These are phyloP conservation scores for Discoglossus pictus DNA, from an alignment of 2,797 vertebrate species.

Conservation along the genomic window DNA sequence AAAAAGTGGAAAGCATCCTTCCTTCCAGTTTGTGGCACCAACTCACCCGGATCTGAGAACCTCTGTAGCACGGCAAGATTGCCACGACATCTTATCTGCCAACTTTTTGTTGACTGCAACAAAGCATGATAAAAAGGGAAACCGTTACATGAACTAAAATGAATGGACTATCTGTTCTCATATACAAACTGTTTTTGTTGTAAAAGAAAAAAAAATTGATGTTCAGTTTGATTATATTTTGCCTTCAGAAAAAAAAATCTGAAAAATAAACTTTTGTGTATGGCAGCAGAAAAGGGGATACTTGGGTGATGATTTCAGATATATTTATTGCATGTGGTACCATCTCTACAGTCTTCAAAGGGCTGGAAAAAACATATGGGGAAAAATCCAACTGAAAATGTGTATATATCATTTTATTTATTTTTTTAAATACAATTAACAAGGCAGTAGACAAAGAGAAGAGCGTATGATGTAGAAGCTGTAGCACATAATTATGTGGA, in stretches of 20 bases:
- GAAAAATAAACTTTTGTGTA: constrained; percentile 94
- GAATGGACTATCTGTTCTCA: constrained; percentile 79
- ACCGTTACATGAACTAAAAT: constrained; percentile 68
- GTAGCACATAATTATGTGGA: too few relatives aligned
- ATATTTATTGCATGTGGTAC: not conserved
- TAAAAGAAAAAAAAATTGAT: constrained; percentile 82
- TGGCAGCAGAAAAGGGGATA: constrained; percentile 72
- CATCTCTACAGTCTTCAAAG: not conserved
- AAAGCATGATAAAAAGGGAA: constrained; percentile 76
- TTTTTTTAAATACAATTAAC: too few relatives aligned
- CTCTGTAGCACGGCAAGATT: constrained; percentile 43
- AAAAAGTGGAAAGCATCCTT: constrained; percentile 97
- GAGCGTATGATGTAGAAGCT: too few relatives aligned
- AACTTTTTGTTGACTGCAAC: constrained; percentile 73
- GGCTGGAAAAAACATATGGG: too few relatives aligned
- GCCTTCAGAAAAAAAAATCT: constrained; percentile 77
- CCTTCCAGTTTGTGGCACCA: constrained; percentile 98
- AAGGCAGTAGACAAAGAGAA: too few relatives aligned
- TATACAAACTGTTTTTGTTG: constrained; percentile 87
- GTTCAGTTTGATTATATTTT: constrained; percentile 84
- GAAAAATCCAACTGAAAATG: too few relatives aligned
- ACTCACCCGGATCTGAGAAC: constrained; percentile 90
- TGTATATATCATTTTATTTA: too few relatives aligned
- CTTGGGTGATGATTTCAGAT: constrained; percentile 53
- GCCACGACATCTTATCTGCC: constrained; percentile 75